Percentiles rank a stretch among this genome's conserved stretches.
Conservation (phyloP, 2,797 vertebrate species). For the Rhynchotus rufescens region DNA sequence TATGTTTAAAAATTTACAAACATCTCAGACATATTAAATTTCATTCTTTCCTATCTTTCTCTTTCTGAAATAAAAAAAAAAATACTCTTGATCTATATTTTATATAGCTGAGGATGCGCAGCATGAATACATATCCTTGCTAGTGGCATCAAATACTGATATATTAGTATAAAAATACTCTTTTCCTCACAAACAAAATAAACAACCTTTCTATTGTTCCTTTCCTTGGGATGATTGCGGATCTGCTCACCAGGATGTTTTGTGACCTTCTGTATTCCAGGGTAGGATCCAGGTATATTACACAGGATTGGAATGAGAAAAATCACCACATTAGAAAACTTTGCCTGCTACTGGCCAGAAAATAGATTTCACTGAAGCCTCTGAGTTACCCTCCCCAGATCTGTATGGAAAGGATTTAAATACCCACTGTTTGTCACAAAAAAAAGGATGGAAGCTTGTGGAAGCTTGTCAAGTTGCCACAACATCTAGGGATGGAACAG, state of each 20-base stretch:
- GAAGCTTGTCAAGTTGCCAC: neutral
- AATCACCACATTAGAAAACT: neutral
- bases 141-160: neutral
- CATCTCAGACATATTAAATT: constrained; percentile 44
- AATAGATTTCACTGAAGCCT: neutral
- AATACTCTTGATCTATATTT: constrained; percentile 51
- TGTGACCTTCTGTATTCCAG: neutral
- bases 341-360: neutral
- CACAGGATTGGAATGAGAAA: neutral
- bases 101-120: neutral
- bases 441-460: neutral
- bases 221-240: neutral
- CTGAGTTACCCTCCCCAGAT: neutral
- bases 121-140: neutral
- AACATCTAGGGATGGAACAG: neutral
- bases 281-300: neutral
- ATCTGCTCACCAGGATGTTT: neutral
- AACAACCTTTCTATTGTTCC: neutral
- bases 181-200: neutral
- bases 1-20: constrained; percentile 67
- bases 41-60: neutral
- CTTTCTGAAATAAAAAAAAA: constrained; percentile 19
- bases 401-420: neutral
- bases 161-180: neutral
- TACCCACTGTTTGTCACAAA: neutral